Percentiles rank a stretch among this genome's conserved stretches.
These are phyloP conservation scores for Schrankia costaestrigalis DNA, from an alignment of 2,888 invertebrate species.

Conservation along the genomic window DNA sequence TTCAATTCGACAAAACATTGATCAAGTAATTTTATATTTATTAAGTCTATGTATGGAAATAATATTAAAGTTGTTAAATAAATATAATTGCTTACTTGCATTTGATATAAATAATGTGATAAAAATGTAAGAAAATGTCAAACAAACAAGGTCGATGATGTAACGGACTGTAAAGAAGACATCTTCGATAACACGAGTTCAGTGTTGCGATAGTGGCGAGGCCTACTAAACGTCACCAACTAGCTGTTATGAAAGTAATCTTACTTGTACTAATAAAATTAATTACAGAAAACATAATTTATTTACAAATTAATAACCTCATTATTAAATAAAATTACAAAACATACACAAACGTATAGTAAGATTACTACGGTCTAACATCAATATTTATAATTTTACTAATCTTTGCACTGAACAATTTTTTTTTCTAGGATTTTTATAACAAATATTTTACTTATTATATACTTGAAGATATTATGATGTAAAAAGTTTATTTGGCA, in stretches of 20 bases:
- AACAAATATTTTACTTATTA: too few relatives aligned
- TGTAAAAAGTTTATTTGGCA: too few relatives aligned
- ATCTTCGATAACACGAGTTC: slow-evolving; percentile 55
- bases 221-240: slow-evolving; percentile 43
- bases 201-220: slow-evolving; percentile 42
- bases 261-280: slow-evolving; percentile 22
- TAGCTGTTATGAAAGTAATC: slow-evolving; percentile 30
- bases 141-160: slow-evolving; percentile 76
- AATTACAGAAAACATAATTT: slow-evolving; percentile 26
- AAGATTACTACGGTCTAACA: too few relatives aligned
- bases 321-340: slow-evolving; percentile 14
- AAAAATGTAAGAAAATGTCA: slow-evolving; percentile 53
- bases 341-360: background rate
- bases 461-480: too few relatives aligned
- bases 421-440: too few relatives aligned
- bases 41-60: too few relatives aligned
- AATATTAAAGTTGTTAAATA: too few relatives aligned
- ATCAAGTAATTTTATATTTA: too few relatives aligned
- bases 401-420: too few relatives aligned
- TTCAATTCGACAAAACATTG: too few relatives aligned
- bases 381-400: too few relatives aligned
- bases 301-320: slow-evolving; percentile 27
- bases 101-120: slow-evolving; percentile 27
- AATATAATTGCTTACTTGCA: too few relatives aligned
- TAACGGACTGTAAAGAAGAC: slow-evolving; percentile 59